These are phyloP conservation scores for Sphyrna mokarran DNA, from an alignment of 2,113 vertebrate species.

Conservation along the genomic window DNA sequence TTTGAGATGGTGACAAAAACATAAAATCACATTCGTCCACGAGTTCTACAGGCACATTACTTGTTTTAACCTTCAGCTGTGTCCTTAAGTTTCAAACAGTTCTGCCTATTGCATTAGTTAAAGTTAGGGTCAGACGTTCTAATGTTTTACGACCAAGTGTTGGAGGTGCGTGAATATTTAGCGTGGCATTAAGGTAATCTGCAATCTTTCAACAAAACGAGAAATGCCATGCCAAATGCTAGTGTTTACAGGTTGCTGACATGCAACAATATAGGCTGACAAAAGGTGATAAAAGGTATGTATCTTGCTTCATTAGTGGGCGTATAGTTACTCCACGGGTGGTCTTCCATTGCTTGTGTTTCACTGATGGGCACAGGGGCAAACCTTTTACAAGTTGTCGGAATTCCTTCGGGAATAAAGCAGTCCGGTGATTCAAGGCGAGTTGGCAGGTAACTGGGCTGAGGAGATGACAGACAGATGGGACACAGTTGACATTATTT, in stretches of 20 bases:
- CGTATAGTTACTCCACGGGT: constrained; percentile 15
- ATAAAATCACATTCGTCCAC: neutral
- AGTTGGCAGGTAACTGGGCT: neutral
- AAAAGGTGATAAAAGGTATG: constrained; percentile 36
- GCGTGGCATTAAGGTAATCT: constrained; percentile 25
- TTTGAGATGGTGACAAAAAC: neutral
- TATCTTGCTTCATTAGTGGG: constrained; percentile 3
- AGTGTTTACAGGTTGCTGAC: constrained; percentile 29
- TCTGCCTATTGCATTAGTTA: neutral
- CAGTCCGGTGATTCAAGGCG: neutral
- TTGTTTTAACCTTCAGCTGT: neutral
- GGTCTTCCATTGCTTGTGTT: neutral
- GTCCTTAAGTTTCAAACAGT: neutral
- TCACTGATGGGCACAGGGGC: neutral
- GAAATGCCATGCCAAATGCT: constrained; percentile 1
- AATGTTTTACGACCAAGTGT: neutral
- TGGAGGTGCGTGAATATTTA: neutral
- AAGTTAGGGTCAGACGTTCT: neutral
- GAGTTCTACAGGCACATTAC: no score
- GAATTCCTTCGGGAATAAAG: neutral
- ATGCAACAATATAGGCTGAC: constrained; percentile 14
- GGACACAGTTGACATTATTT: neutral
- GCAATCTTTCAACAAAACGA: constrained; percentile 24
- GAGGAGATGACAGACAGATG: neutral
- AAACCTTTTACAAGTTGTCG: neutral